A percentile compares a stretch with the other conserved stretches of the same genome.
Evolutionary conservation across 2,797 vertebrate genomes (phyloP).

Genomic region (Mormyrops boulengeri): DNA sequence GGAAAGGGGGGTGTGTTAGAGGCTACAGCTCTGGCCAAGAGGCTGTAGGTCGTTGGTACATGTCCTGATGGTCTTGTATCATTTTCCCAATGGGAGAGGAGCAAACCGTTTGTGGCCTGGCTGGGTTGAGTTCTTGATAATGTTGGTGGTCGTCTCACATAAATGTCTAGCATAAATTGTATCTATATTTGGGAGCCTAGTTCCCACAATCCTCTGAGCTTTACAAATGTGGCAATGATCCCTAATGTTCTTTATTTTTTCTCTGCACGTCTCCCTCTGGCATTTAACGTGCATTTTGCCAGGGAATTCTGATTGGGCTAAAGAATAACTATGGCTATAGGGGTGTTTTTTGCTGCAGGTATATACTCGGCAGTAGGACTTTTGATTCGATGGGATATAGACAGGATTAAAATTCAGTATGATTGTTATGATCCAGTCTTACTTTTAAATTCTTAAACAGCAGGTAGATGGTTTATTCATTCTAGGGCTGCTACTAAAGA

Average conservation of each 20-base stretch:
- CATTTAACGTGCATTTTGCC: not conserved
- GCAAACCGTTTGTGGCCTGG: not conserved
- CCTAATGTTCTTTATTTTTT: not conserved
- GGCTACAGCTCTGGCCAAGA: not conserved
- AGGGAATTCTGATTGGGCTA: not conserved
- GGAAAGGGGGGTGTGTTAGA: not conserved
- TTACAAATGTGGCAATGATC: not conserved
- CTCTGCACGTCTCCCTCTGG: not conserved
- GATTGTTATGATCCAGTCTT: not conserved
- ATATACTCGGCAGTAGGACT: not conserved
- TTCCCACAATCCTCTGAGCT: not conserved
- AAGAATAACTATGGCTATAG: not conserved
- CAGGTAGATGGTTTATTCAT: not conserved
- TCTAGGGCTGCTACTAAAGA: not conserved
- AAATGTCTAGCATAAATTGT: not conserved
- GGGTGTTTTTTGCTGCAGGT: not conserved
- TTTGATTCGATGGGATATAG: not conserved
- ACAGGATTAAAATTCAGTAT: not conserved
- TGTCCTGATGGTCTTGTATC: not conserved
- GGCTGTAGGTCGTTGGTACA: not conserved
- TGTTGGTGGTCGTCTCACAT: not conserved
- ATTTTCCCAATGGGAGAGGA: not conserved
- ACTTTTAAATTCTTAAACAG: not conserved
- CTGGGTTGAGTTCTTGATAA: not conserved
- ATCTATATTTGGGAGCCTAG: not conserved